phyloP scores from a whole-genome alignment of 2,113 vertebrate species.

The Pontoporia blainvillei region DNA sequence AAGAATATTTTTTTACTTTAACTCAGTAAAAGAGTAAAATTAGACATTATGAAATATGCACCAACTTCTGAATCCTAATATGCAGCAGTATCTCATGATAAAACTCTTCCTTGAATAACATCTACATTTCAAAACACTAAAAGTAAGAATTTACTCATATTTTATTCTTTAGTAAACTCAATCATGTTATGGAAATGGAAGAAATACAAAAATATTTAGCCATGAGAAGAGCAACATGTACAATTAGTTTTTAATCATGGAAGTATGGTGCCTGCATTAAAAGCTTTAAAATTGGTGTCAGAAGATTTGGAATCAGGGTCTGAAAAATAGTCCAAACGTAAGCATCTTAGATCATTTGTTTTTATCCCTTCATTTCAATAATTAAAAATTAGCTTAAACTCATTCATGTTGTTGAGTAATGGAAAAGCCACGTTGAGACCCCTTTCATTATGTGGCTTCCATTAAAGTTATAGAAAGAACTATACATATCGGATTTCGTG shows the following conservation, averaged over 20 bases:
- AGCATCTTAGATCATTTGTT: background rate
- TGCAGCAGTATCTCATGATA: background rate
- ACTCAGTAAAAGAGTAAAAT: background rate
- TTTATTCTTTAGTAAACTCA: background rate
- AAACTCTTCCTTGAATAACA: background rate
- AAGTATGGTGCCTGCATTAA: background rate
- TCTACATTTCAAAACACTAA: background rate
- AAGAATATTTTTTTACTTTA: background rate
- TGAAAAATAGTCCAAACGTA: background rate
- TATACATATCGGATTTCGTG: background rate
- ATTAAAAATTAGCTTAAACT: background rate
- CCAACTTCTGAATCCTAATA: background rate
- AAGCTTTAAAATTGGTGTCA: background rate
- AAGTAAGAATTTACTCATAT: background rate
- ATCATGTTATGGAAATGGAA: background rate
- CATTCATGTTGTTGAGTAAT: background rate
- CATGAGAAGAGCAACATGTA: background rate
- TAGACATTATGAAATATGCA: background rate
- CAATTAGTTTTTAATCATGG: background rate
- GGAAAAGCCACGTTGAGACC: background rate
- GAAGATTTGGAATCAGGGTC: background rate
- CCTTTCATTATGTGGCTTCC: background rate
- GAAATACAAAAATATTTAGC: background rate
- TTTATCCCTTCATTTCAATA: background rate
- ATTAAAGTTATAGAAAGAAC: background rate